Base-by-base conservation (phyloP, 1,140 invertebrate genomes). In the Sarcophaga bullata region DNA sequence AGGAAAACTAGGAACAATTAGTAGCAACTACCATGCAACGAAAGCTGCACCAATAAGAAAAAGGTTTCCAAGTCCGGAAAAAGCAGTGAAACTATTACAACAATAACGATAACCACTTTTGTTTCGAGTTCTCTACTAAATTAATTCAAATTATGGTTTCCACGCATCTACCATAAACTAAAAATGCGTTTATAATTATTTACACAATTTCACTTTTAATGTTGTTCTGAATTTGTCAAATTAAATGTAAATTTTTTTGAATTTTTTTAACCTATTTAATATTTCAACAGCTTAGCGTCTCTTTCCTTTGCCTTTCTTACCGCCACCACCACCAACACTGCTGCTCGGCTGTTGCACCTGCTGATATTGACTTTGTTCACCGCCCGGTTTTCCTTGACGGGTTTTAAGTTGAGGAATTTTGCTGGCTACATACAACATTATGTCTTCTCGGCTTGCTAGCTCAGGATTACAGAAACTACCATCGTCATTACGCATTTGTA, bases 391-490 rank as follows among this genome's bases (percentile, higher is more conserved):
- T 81, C 87, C 89, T 81, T 90, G 89, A 83, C 97, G 92, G 13
- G 94, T 94, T 91, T 99, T 99, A 73, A 99, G 90, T 90, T 98
- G 98, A 0, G 97, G 97, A 88, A 99, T 99, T 87, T 94, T 96
- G 83, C 95, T 93, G 58, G 94, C 95, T 68, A 97, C 89, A 90
- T 96, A 94, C 19, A 93, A 86, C 90, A 98, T 92, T 0, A 98
- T 85, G 80, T 95, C 94, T 85, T 96, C 94, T 84, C 97, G 94
- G 5, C 93, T 94, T 2, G 94, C 92, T 90, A 96, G 98, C 80
- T 96, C 92, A 1, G 93, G 87, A 87, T 95, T 95, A 6, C 94
- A 88, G 8, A 94, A 93, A 46, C 93, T 92, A 0, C 97, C 97
- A 92, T 98, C 96, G 87, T 98, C 97, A 89, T 98, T 96, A 90